These are phyloP conservation scores for Hypocryptadius cinnamomeus DNA, from an alignment of 2,113 vertebrate species.

Conservation along the genomic window DNA sequence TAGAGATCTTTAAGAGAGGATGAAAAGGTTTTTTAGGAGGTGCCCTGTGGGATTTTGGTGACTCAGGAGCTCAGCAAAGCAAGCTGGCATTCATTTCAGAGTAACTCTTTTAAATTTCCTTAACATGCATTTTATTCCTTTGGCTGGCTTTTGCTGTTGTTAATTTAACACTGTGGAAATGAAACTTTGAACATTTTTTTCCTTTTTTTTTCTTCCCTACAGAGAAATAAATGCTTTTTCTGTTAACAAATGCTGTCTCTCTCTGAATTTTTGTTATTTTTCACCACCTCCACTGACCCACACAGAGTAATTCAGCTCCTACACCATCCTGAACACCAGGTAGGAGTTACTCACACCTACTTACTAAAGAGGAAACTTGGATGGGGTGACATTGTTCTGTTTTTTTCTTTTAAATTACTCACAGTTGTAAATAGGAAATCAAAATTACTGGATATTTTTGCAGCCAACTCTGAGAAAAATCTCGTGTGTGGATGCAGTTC, in stretches of 20 bases:
- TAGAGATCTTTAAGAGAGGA: no score
- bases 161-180: background rate
- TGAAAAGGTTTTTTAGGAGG: background rate
- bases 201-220: background rate
- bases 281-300: background rate
- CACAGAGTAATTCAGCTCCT: background rate
- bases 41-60: background rate
- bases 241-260: background rate
- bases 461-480: background rate
- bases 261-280: background rate
- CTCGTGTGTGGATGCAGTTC: background rate
- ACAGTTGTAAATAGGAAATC: background rate
- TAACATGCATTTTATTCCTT: constrained; percentile 29
- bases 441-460: background rate
- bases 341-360: background rate
- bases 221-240: background rate
- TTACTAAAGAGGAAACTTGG: background rate
- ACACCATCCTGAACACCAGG: background rate
- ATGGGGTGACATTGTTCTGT: background rate
- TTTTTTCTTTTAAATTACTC: background rate
- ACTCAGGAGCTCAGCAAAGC: background rate
- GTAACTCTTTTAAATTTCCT: background rate
- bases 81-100: constrained; percentile 20
- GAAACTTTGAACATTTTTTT: background rate
- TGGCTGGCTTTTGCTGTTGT: constrained; percentile 11